Percentiles rank a stretch among this genome's conserved stretches.
These are phyloP conservation scores for Catharus fuscescens DNA, from an alignment of 2,113 vertebrate genomes.

Conservation along the genomic window DNA sequence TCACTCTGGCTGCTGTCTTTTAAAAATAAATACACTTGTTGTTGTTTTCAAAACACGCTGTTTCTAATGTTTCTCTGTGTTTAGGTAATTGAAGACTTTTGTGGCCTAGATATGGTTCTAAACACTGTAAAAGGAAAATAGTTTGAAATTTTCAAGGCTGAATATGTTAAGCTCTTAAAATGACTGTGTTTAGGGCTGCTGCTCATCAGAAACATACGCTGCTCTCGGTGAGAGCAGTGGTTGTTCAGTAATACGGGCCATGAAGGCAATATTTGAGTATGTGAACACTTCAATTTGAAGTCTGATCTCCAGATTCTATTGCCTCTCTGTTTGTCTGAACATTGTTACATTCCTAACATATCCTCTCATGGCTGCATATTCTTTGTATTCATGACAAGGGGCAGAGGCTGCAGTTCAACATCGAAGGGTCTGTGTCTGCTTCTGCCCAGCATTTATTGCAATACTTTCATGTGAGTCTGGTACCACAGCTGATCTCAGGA, in stretches of 20 bases:
- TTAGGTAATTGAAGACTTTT: neutral
- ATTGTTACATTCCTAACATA: neutral
- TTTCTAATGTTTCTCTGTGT: neutral
- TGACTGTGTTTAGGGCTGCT: neutral
- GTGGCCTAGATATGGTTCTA: neutral
- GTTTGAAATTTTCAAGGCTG: neutral
- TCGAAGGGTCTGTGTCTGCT: rapidly evolving
- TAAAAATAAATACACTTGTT: neutral
- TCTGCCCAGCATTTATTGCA: neutral
- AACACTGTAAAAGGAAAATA: neutral
- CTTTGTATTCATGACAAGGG: neutral
- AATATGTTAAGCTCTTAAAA: neutral
- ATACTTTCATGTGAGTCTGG: neutral
- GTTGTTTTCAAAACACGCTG: neutral
- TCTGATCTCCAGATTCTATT: neutral
- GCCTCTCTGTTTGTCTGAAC: neutral
- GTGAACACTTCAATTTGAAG: neutral
- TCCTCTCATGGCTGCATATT: neutral
- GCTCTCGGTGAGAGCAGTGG: neutral
- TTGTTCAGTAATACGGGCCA: neutral
- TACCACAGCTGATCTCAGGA: neutral
- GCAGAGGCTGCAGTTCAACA: neutral
- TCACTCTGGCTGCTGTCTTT: neutral
- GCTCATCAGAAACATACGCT: neutral
- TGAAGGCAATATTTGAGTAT: neutral